phyloP scores from a whole-genome alignment of 2,113 vertebrate species.

The Saimiri boliviensis region DNA sequence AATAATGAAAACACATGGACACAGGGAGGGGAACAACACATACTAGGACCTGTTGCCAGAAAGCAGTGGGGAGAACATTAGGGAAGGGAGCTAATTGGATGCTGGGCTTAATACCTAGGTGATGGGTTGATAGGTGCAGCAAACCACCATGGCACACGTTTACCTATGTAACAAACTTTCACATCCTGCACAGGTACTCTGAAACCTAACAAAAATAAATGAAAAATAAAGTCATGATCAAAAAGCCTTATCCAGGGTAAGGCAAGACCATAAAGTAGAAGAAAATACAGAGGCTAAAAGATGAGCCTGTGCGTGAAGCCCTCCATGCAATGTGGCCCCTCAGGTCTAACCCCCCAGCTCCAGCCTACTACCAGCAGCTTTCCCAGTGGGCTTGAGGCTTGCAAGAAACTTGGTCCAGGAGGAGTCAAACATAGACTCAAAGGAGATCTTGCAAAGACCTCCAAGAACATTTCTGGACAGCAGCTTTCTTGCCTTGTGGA shows the following conservation, averaged over 20 bases:
- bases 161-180: no score
- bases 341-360: fast-evolving
- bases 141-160: no score
- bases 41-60: no score
- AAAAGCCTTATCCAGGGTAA: not conserved
- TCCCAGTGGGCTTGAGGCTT: not conserved
- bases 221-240: not conserved
- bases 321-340: no score
- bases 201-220: no score
- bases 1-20: no score
- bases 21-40: no score
- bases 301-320: not conserved
- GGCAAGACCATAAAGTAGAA: not conserved
- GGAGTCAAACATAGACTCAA: not conserved
- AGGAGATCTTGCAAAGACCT: not conserved
- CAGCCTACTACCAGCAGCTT: not conserved
- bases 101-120: no score
- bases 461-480: not conserved
- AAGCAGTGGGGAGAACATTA: no score
- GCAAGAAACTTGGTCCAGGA: not conserved
- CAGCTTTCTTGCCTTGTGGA: not conserved
- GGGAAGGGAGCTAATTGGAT: no score
- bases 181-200: no score
- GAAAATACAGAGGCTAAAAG: not conserved
- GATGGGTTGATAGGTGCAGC: no score